Conservation (phyloP, 2,888 invertebrate genomes). For the Chrysomela aeneicollis region DNA sequence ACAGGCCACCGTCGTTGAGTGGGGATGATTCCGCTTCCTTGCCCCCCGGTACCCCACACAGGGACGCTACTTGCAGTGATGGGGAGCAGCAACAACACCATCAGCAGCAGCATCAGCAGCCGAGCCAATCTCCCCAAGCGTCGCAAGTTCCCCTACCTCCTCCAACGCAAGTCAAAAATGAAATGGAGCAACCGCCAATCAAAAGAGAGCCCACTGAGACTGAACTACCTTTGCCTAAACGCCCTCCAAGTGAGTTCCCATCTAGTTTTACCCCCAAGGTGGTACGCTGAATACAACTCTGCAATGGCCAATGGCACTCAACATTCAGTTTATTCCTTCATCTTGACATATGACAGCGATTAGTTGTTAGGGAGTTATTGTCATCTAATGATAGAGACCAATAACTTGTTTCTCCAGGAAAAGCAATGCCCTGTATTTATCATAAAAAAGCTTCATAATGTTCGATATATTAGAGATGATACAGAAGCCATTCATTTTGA, state of each 20-base stretch:
- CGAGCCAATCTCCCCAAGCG: slow-evolving; percentile 41
- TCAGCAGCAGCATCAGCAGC: slow-evolving; percentile 48
- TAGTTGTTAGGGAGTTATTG: too few species aligned
- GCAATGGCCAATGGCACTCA: neutral
- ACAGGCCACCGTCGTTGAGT: slow-evolving; percentile 52
- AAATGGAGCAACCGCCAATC: slow-evolving; percentile 57
- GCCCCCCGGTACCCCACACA: slow-evolving; percentile 58
- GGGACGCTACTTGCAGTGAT: slow-evolving; percentile 40
- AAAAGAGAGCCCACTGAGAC: slow-evolving; percentile 76
- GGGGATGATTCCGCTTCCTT: slow-evolving; percentile 56
- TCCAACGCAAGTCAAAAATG: slow-evolving; percentile 51
- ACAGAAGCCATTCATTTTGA: too few species aligned
- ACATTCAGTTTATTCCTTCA: too few species aligned
- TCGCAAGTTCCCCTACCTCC: slow-evolving; percentile 41
- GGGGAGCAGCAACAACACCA: slow-evolving; percentile 44
- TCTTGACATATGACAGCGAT: too few species aligned
- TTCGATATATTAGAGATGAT: too few species aligned
- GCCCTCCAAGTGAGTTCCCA: slow-evolving; percentile 77
- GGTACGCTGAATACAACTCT: neutral
- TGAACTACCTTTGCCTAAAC: slow-evolving; percentile 80
- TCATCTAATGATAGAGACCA: too few species aligned
- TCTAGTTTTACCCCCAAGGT: neutral
- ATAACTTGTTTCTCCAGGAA: too few species aligned
- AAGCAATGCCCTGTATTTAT: too few species aligned
- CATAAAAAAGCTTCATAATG: too few species aligned